Evolutionary conservation across 2,113 vertebrate species (phyloP).

Genomic region (Maccullochella peelii): DNA sequence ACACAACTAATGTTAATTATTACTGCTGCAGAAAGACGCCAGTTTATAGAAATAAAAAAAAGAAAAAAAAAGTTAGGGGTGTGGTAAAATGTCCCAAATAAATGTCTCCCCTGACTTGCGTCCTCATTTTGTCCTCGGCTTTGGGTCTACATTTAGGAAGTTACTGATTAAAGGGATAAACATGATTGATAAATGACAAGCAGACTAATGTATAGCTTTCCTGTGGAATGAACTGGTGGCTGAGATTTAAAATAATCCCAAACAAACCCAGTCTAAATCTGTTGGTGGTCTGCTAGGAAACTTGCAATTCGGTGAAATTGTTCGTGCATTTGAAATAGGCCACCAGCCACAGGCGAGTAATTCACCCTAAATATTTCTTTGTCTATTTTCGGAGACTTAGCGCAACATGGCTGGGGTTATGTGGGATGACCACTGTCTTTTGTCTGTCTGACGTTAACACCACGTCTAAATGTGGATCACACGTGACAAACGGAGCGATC

Average conservation of each 20-base stretch:
- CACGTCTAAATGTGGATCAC: conserved; percentile 51
- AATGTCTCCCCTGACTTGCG: neutral
- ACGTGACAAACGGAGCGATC: conserved; percentile 27
- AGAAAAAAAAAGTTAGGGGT: neutral
- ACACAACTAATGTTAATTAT: neutral
- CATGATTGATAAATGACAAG: neutral
- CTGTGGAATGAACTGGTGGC: neutral
- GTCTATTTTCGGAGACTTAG: neutral
- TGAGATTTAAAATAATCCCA: neutral
- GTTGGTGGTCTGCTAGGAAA: neutral
- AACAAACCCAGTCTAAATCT: neutral
- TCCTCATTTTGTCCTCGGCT: neutral
- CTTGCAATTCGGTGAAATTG: too few species aligned
- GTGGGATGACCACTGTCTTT: conserved; percentile 14
- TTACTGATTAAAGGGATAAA: neutral
- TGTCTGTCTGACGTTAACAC: conserved; percentile 34
- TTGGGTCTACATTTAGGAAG: neutral
- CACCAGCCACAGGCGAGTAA: too few species aligned
- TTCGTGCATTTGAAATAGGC: too few species aligned
- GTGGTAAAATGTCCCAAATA: neutral
- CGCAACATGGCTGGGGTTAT: neutral
- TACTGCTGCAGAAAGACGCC: neutral
- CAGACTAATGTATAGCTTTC: too few species aligned
- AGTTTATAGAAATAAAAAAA: neutral
- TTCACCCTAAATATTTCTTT: neutral